Base-by-base conservation (phyloP, 2,797 vertebrate species). In the Protosalanx chinensis region DNA sequence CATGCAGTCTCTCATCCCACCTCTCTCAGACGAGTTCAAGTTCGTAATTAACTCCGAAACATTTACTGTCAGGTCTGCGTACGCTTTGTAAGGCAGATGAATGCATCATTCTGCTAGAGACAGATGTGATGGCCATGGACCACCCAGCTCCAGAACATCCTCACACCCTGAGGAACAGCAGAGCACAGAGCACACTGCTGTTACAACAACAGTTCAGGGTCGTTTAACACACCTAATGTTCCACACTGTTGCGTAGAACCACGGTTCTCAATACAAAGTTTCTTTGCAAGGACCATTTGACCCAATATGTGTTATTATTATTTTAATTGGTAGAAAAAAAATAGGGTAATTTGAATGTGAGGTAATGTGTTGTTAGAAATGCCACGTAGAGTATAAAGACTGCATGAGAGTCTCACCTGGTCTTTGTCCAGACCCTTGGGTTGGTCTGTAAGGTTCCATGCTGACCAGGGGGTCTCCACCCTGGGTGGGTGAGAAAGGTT, bases 61-160 rank as follows among this genome's bases (percentile, higher is more conserved):
- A 81, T 91, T 77, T 93, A 94, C 92, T 77, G 91, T 93, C 68
- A 90, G 88, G 85, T 88, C 84, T 90, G 78, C 74, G 74, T 77
- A 74, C 62, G 86, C 85, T 82, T 81, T 82, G 81, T 76, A 71
- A 46, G 82, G 85, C 86, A 79, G 70, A 79, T 32, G 56, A 70
- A 74, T 62, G 59, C 67, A 63, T 66, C 10, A 37, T 63, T 76
- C 70, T 68, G 70, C 10, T 32, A 58, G n/a, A 72, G 82, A 77
- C 67, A 5, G 61, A 51, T n/a, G 59, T 33, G 37, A 2, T 41
- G 53, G 65, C 51, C 16, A 12, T 16, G 7, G 33, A 10, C 82
- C 70, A 82, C 35, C 74, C 57, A 15, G 16, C 15, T 57, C 56
- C 75, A 63, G 77, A 68, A 51, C 64, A 78, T 59, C 71, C 41